phyloP scores from a whole-genome alignment of 2,797 vertebrate species.

The Epinephelus malabaricus region DNA sequence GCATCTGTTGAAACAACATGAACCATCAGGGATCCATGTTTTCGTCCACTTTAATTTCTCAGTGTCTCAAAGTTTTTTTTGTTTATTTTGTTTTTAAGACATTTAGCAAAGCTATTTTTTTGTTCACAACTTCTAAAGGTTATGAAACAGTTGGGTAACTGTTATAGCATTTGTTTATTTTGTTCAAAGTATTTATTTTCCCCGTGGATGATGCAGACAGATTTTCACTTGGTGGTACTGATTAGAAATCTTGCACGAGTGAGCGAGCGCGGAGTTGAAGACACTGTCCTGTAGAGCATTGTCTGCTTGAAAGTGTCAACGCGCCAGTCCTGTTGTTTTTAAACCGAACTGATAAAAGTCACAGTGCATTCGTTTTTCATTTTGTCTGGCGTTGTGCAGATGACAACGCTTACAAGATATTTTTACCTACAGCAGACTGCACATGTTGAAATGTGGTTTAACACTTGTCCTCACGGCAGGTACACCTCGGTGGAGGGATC shows the following conservation, averaged over 20 bases:
- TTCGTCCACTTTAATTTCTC: background rate
- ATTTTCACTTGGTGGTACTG: background rate
- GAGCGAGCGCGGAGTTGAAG: background rate
- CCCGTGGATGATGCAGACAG: background rate
- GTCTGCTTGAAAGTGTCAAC: background rate
- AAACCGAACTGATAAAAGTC: background rate
- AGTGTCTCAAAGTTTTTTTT: background rate
- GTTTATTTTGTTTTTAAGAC: background rate
- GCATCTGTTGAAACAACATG: background rate
- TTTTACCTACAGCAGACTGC: background rate
- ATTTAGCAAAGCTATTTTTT: background rate
- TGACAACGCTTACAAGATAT: background rate
- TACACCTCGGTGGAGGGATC: conserved; percentile 97
- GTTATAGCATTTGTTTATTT: background rate
- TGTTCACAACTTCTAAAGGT: background rate
- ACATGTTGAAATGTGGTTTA: background rate
- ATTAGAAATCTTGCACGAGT: background rate
- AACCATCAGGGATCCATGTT: background rate
- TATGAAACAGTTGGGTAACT: background rate
- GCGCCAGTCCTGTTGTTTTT: background rate
- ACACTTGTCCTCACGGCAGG: conserved; percentile 79
- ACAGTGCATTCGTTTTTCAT: background rate
- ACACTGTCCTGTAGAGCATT: background rate
- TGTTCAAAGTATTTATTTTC: background rate
- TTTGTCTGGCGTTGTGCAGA: background rate